phyloP scores from a whole-genome alignment of 2,888 invertebrate species.

The Noctuana brunneofusca region DNA sequence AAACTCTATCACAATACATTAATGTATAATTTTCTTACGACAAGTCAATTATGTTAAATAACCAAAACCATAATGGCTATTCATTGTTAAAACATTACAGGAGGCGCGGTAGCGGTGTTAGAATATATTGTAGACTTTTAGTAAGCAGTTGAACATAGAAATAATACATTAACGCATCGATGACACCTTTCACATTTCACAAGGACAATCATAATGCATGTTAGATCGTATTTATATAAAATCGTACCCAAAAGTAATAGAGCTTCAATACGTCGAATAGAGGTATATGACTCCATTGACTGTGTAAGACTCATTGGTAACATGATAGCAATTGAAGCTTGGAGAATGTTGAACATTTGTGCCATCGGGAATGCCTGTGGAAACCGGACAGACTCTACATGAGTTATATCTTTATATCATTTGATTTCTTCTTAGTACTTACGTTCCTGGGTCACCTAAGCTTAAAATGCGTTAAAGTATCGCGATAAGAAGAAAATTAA shows the following conservation, averaged over 20 bases:
- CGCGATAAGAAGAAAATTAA: conserved; percentile 25
- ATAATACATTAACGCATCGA: conserved; percentile 33
- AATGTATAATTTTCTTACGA: background rate
- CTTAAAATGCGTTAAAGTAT: conserved; percentile 31
- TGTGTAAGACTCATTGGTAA: conserved; percentile 79
- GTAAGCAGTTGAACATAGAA: conserved; percentile 16
- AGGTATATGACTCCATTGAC: conserved; percentile 82
- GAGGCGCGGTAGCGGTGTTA: background rate
- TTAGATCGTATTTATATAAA: conserved; percentile 46
- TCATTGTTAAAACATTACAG: too few species aligned
- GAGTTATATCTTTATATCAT: conserved; percentile 7
- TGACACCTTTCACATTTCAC: conserved; percentile 40
- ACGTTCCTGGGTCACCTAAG: conserved; percentile 13
- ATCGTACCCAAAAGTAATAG: conserved; percentile 83
- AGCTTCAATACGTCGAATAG: conserved; percentile 82
- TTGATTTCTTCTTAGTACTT: background rate
- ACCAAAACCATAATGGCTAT: background rate
- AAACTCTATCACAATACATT: background rate
- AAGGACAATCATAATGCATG: conserved; percentile 43
- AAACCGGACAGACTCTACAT: conserved; percentile 45
- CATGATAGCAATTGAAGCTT: conserved; percentile 81
- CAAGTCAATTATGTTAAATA: background rate
- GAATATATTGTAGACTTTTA: conserved; percentile 12
- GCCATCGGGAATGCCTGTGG: conserved; percentile 88
- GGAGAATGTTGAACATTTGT: conserved; percentile 89